Conservation (phyloP, 1,140 invertebrate species). For the Pachypsylla venusta region DNA sequence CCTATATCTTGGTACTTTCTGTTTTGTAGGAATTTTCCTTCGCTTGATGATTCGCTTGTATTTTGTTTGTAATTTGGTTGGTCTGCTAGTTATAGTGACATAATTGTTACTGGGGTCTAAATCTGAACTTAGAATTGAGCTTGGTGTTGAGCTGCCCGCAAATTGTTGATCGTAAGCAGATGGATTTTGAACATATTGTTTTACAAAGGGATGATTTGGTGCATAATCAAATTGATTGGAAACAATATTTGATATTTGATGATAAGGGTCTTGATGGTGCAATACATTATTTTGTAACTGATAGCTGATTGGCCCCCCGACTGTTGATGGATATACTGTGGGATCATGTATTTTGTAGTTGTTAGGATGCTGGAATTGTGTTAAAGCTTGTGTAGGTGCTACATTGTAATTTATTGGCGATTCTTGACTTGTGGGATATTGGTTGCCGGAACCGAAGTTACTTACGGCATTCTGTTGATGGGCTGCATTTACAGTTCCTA, state of each 20-base stretch:
- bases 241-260: neutral
- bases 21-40: neutral
- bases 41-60: slow-evolving; percentile 3
- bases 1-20: slow-evolving; percentile 1
- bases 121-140: neutral
- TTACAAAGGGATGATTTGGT: neutral
- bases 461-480: neutral
- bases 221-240: slow-evolving; percentile 5
- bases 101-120: neutral
- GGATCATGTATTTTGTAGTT: slow-evolving; percentile 6
- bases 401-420: neutral
- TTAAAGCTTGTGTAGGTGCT: neutral
- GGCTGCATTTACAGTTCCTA: no score
- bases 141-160: neutral
- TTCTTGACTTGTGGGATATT: neutral
- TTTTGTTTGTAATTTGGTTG: neutral
- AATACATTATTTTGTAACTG: no score
- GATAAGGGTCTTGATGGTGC: neutral
- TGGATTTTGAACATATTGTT: neutral
- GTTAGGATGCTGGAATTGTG: neutral
- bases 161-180: neutral
- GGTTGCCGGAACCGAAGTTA: neutral
- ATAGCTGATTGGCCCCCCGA: no score
- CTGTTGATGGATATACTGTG: no score
- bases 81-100: neutral